Conservation (phyloP, 2,888 invertebrate genomes). For the Dromius quadrimaculatus region DNA sequence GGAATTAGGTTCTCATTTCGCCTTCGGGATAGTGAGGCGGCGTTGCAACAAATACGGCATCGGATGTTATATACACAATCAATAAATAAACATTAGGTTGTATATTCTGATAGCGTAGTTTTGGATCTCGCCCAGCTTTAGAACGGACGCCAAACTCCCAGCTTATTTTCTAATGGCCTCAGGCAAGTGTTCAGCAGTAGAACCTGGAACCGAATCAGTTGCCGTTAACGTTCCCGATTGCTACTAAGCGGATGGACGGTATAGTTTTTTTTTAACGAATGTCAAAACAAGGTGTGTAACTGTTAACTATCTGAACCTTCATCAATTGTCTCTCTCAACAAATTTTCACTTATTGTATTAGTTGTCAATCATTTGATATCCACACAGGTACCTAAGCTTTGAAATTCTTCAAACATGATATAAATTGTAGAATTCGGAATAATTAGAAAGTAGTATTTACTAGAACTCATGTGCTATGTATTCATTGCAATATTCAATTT, state of each 20-base stretch:
- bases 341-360: slow-evolving; percentile 20
- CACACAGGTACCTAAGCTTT: no score
- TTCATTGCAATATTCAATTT: no score
- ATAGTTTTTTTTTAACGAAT: slow-evolving; percentile 38
- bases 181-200: slow-evolving; percentile 19
- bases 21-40: slow-evolving; percentile 23
- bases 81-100: slow-evolving; percentile 45
- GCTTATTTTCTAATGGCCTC: slow-evolving; percentile 45
- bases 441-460: no score
- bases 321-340: slow-evolving; percentile 15
- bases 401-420: no score
- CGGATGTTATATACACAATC: slow-evolving; percentile 46
- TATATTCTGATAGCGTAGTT: slow-evolving; percentile 45
- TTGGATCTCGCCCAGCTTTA: slow-evolving; percentile 41
- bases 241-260: slow-evolving; percentile 19
- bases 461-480: no score
- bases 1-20: no score
- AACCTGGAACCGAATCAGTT: slow-evolving; percentile 14
- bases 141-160: slow-evolving; percentile 44
- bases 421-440: no score
- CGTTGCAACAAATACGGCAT: slow-evolving; percentile 34
- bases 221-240: slow-evolving; percentile 16
- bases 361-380: slow-evolving; percentile 1
- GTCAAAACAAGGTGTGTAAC: slow-evolving; percentile 49
- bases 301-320: slow-evolving; percentile 22